Conservation (phyloP, 1,140 invertebrate species). For the Drosophila paulistorum region DNA sequence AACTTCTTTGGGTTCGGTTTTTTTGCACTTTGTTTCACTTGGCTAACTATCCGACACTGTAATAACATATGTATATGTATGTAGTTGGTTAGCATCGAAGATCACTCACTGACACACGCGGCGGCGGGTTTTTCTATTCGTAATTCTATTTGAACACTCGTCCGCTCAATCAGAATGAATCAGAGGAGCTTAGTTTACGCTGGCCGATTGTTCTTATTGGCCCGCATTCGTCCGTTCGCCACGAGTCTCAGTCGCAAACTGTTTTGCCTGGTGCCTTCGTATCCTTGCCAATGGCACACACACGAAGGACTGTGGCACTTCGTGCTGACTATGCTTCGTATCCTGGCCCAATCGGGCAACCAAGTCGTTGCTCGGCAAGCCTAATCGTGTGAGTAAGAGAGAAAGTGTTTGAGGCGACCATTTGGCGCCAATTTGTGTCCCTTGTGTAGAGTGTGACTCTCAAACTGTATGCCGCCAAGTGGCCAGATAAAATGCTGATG, state of each 20-base stretch:
- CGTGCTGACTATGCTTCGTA: conserved; percentile 5
- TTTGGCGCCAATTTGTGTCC: conserved; percentile 69
- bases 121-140: conserved; percentile 21
- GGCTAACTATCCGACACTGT: conserved; percentile 43
- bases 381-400: conserved; percentile 17
- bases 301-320: conserved; percentile 23
- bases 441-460: conserved; percentile 63
- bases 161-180: conserved; percentile 39
- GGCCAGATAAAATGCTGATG: conserved; percentile 4
- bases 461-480: conserved; percentile 59
- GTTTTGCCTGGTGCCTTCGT: conserved; percentile 50
- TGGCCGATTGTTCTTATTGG: conserved; percentile 65
- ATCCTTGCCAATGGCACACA: neutral
- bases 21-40: conserved; percentile 53
- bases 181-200: conserved; percentile 24
- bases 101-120: conserved; percentile 47
- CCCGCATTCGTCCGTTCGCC: conserved; percentile 70
- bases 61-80: neutral
- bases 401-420: conserved; percentile 25
- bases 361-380: conserved; percentile 6
- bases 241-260: conserved; percentile 79
- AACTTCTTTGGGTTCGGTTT: conserved; percentile 15
- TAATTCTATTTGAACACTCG: conserved; percentile 43
- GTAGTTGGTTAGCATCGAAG: conserved; percentile 24
- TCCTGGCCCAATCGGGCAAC: conserved; percentile 30